Evolutionary conservation across 1,140 invertebrate species (phyloP), one percentile per base, ranked within the genome.

Genomic region (Chionoecetes opilio): DNA sequence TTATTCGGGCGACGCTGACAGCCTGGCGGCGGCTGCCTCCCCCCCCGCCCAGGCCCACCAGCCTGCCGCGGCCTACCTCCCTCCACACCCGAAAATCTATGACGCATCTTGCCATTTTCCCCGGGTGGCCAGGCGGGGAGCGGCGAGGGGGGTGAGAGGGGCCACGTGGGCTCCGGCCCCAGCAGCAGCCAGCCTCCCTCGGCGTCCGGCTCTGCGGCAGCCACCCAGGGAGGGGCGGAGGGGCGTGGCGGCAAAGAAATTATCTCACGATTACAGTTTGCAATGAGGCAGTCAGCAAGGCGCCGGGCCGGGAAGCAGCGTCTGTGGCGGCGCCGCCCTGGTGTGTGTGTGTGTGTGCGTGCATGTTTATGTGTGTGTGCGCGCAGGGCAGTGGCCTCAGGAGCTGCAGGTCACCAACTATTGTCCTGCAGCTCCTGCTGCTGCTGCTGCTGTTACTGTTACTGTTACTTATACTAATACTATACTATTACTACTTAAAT

Each of bases 321-420:
- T 75, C 63, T 26, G 63, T n/a, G 21, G 63, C 63, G 63, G 63
- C 63, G 63, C 63, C 63, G 63, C 63, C 63, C 63, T 75, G 63
- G 21, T 75, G 87, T n/a, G n/a, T n/a, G 34, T 89, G 87, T n/a
- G n/a, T n/a, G 41, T n/a, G 87, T 89, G 87, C 41, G 87, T 87
- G 86, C 41, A 37, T 89, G 87, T 89, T n/a, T 88, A 34, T 88
- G 86, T 88, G 38, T 88, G 86, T 88, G 41, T 88, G 86, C 5
- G 86, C 17, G 34, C 37, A 89, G 87, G 63, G 26, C 63, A 75
- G 63, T 75, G 63, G 63, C 46, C n/a, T 26, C 63, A n/a, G n/a
- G 21, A 46, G 26, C 46, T 53, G 63, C 63, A 75, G 63, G 63
- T 26, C 63, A 75, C 63, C n/a, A 75, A 21, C 41, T n/a, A 21